phyloP scores from a whole-genome alignment of 1,140 invertebrate genomes.

The Nymphalis io region DNA sequence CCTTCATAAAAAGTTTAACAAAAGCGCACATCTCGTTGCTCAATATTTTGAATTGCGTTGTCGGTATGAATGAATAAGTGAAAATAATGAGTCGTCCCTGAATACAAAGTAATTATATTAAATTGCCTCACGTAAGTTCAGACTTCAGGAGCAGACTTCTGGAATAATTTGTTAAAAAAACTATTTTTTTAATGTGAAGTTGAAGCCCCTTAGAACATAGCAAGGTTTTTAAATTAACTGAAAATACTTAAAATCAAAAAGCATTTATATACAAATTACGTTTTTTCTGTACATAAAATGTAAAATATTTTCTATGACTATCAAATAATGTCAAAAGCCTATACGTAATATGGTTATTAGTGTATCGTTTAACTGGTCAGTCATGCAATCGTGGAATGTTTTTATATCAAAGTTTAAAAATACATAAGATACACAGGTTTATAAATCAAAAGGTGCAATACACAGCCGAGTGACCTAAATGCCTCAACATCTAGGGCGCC shows the following conservation, averaged over 20 bases:
- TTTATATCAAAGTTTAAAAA: slow-evolving; percentile 6
- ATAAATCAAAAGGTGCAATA: slow-evolving; percentile 29
- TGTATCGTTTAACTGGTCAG: not conserved
- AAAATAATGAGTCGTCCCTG: slow-evolving; percentile 26
- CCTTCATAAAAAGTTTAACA: slow-evolving; percentile 14
- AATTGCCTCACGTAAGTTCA: slow-evolving; percentile 6
- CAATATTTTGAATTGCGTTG: slow-evolving; percentile 26
- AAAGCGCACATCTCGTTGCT: slow-evolving; percentile 23
- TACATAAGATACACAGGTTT: slow-evolving; percentile 3
- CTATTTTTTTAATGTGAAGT: too few relatives aligned
- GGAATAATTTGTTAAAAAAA: not conserved
- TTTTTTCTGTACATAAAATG: too few relatives aligned
- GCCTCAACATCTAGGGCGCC: slow-evolving; percentile 49
- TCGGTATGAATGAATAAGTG: slow-evolving; percentile 27
- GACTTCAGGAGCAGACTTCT: not conserved
- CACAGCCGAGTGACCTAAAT: slow-evolving; percentile 56
- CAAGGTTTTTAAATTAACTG: too few relatives aligned
- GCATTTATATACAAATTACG: too few relatives aligned
- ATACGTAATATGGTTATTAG: not conserved
- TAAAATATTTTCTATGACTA: too few relatives aligned
- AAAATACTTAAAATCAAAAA: too few relatives aligned
- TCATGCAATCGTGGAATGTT: not conserved
- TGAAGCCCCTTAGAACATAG: too few relatives aligned
- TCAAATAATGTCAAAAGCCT: too few relatives aligned
- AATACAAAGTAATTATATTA: slow-evolving; percentile 30